A percentile compares a stretch with the other conserved stretches of the same genome.
phyloP scores from a whole-genome alignment of 2,113 vertebrate genomes.

The Cairina moschata region DNA sequence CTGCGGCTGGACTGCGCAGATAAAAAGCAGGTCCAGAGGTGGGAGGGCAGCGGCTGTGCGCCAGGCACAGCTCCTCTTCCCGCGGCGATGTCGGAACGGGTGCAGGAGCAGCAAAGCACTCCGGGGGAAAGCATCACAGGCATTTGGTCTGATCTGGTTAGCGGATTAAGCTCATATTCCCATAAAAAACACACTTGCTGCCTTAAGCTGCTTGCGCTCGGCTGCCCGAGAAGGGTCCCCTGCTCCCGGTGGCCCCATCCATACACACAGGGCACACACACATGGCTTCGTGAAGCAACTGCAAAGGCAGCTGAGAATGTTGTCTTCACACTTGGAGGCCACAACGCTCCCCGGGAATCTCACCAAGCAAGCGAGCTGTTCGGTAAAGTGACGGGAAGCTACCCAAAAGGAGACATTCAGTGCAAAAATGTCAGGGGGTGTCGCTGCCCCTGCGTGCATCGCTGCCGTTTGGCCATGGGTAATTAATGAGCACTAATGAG shows the following conservation, averaged over 20 bases:
- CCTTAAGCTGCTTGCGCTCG: not conserved
- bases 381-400: not conserved
- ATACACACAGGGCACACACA: not conserved
- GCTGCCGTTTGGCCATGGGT: not conserved
- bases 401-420: not conserved
- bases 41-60: not conserved
- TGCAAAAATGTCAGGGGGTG: not conserved
- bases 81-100: not conserved
- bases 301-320: not conserved
- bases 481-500: too few species aligned
- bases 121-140: slow-evolving; percentile 13
- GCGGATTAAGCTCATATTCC: slow-evolving; percentile 23
- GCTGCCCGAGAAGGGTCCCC: not conserved
- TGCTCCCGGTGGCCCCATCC: not conserved
- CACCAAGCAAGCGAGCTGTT: not conserved
- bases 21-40: not conserved
- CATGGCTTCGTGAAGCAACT: not conserved
- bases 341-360: not conserved
- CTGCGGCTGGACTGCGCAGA: not conserved
- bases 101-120: not conserved
- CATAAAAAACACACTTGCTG: slow-evolving; percentile 13
- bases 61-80: not conserved
- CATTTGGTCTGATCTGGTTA: slow-evolving; percentile 47
- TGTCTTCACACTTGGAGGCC: not conserved
- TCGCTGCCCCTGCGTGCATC: too few species aligned